Evolutionary conservation across 2,797 vertebrate species (phyloP).

Genomic region (Hydrolagus colliei): DNA sequence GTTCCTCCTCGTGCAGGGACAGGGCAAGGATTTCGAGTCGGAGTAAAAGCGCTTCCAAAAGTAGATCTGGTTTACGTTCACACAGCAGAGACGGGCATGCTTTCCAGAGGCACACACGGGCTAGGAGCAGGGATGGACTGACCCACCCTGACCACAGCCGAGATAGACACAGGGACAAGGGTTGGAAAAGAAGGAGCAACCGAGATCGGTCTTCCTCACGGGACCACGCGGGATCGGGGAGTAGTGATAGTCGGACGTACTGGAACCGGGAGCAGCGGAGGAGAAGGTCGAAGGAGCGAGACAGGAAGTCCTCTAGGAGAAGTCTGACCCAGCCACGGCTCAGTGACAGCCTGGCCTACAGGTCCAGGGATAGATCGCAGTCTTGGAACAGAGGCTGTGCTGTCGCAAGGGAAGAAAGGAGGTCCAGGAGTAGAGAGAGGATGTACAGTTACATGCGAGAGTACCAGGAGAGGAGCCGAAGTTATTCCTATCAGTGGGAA

Average conservation of each 20-base stretch:
- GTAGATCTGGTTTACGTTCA: slow-evolving; percentile 42
- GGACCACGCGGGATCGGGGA: slow-evolving; percentile 52
- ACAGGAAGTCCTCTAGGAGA: slow-evolving; percentile 52
- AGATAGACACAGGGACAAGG: slow-evolving; percentile 43
- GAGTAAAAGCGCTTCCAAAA: not conserved
- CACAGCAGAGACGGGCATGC: slow-evolving; percentile 45
- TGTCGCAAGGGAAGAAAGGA: slow-evolving; percentile 44
- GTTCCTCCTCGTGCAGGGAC: slow-evolving; percentile 38
- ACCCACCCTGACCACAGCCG: slow-evolving; percentile 36
- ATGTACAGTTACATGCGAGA: slow-evolving; percentile 53
- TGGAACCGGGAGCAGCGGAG: slow-evolving; percentile 44
- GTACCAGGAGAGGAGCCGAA: slow-evolving; percentile 45
- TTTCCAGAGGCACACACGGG: slow-evolving; percentile 2
- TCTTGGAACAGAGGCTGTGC: slow-evolving; percentile 60
- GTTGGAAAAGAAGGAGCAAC: slow-evolving; percentile 47
- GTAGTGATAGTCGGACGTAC: slow-evolving; percentile 51
- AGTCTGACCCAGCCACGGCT: slow-evolving; percentile 55
- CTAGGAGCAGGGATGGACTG: not conserved
- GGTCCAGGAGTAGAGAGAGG: slow-evolving; percentile 56
- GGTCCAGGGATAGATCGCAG: slow-evolving; percentile 54
- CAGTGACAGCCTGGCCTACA: slow-evolving; percentile 54
- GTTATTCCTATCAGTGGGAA: slow-evolving; percentile 54
- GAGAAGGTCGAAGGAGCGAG: slow-evolving; percentile 49
- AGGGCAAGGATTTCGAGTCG: slow-evolving; percentile 44
- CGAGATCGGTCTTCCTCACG: slow-evolving; percentile 43